phyloP scores from a whole-genome alignment of 1,140 invertebrate species.

The Drosophila virilis region DNA sequence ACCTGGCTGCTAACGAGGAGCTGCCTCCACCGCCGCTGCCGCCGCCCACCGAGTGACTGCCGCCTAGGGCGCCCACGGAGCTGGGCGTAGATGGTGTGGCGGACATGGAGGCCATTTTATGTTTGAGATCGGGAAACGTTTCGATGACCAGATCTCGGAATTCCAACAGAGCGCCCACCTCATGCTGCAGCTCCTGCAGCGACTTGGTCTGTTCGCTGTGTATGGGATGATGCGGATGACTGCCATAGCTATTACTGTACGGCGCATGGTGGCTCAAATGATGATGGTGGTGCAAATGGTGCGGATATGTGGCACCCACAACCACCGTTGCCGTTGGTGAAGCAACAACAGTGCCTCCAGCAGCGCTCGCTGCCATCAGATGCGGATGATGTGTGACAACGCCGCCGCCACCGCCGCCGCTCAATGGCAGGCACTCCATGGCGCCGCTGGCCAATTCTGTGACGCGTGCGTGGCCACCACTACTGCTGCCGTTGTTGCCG shows the following conservation, averaged over 20 bases:
- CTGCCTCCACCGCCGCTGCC: slow-evolving; percentile 47
- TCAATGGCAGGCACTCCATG: slow-evolving; percentile 80
- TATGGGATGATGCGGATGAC: slow-evolving; percentile 76
- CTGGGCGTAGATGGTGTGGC: slow-evolving; percentile 75
- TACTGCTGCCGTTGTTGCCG: slow-evolving; percentile 28
- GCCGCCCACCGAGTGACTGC: slow-evolving; percentile 76
- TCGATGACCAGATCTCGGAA: slow-evolving; percentile 96
- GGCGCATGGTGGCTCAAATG: slow-evolving; percentile 70
- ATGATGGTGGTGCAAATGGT: slow-evolving; percentile 72
- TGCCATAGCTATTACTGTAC: slow-evolving; percentile 75
- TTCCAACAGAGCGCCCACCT: slow-evolving; percentile 94
- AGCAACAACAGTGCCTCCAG: slow-evolving; percentile 28
- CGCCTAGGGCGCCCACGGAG: slow-evolving; percentile 82
- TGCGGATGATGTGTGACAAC: slow-evolving; percentile 62
- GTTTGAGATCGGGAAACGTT: slow-evolving; percentile 94
- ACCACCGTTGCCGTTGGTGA: slow-evolving; percentile 71
- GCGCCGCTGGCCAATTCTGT: slow-evolving; percentile 59
- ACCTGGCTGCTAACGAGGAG: slow-evolving; percentile 79
- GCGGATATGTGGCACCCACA: slow-evolving; percentile 73
- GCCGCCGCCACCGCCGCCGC: slow-evolving; percentile 45
- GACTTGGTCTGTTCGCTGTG: slow-evolving; percentile 84
- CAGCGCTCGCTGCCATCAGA: slow-evolving; percentile 56
- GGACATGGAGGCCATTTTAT: slow-evolving; percentile 89
- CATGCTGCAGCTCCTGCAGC: slow-evolving; percentile 92
- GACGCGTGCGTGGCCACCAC: slow-evolving; percentile 49